Evolutionary conservation across 2,888 invertebrate species (phyloP), one percentile per base, ranked within the genome.

Genomic region (Melanargia galathea): DNA sequence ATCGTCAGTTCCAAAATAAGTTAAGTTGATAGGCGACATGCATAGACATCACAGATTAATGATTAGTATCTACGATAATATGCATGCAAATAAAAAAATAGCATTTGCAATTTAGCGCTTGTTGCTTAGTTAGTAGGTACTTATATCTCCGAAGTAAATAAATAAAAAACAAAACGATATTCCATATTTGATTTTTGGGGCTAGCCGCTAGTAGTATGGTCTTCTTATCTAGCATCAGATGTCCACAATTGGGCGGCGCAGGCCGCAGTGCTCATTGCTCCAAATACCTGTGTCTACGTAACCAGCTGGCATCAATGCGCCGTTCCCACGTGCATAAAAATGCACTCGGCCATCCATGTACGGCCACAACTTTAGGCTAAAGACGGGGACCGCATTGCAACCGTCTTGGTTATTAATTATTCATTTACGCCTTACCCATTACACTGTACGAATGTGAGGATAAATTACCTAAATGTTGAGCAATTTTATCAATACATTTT

Each of bases 351-450:
- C n/a, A 30, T 33, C 60, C 54, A 55, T 55, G 55, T 63, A 63
- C 30, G 58, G 58, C 13, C 33, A 45, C 33, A 49, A 58, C 52
- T 35, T 62, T 55, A 60, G 59, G 56, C 63, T 65, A 38, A 63
- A 65, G 51, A 61, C 60, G 35, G 26, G 46, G 60, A 55, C 58
- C 20, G 66, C 75, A 75, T 73, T 73, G 45, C 57, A 33, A 46
- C 45, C 30, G 33, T 33, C 46, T 57, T 30, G 33, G 30, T 57
- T 57, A 45, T 46, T 57, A 22, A 57, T 56, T 69, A 69, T 70
- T 73, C 71, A 73, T 70, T 76, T 71, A 75, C 75, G 73, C 55
- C 71, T 78, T 79, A 78, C 13, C 55, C 26, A 40, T 48, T 40
- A 18, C 33, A 35, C 22, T 38, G 20, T 20, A 48, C 16, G 40